phyloP scores from a whole-genome alignment of 2,888 invertebrate genomes.

The Pelosia muscerda region DNA sequence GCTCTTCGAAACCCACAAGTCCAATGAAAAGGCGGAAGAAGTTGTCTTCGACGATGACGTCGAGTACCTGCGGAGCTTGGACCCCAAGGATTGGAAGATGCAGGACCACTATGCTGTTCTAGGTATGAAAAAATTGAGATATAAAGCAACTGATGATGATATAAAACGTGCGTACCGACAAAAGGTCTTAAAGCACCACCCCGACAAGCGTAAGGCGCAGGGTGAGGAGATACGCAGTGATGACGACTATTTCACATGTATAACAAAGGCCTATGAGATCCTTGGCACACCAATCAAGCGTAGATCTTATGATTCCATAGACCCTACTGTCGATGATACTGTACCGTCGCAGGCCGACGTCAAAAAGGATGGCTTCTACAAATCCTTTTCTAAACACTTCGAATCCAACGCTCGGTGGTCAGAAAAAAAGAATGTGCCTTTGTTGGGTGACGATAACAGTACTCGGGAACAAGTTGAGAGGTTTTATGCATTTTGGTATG shows the following conservation, averaged over 20 bases:
- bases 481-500: slow-evolving; percentile 99
- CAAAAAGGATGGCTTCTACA: slow-evolving; percentile 92
- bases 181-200: slow-evolving; percentile 95
- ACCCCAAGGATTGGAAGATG: slow-evolving; percentile 98
- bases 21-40: slow-evolving; percentile 79
- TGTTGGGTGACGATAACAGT: slow-evolving; percentile 92
- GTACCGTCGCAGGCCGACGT: slow-evolving; percentile 92
- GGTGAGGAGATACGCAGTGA: slow-evolving; percentile 96
- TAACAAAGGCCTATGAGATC: slow-evolving; percentile 98
- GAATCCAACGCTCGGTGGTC: slow-evolving; percentile 96
- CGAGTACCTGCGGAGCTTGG: slow-evolving; percentile 93
- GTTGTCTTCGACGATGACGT: slow-evolving; percentile 90
- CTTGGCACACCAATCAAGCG: slow-evolving; percentile 93
- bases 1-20: slow-evolving; percentile 73
- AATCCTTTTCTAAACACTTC: slow-evolving; percentile 89
- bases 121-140: slow-evolving; percentile 94
- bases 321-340: slow-evolving; percentile 96
- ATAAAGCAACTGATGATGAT: slow-evolving; percentile 96
- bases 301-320: slow-evolving; percentile 98
- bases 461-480: slow-evolving; percentile 94
- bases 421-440: slow-evolving; percentile 94
- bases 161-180: slow-evolving; percentile 97
- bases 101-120: slow-evolving; percentile 99
- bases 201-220: slow-evolving; percentile 97
- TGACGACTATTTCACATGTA: slow-evolving; percentile 99